Evolutionary conservation across 1,140 invertebrate genomes (phyloP).

Genomic region (Bathynomus jamesi): DNA sequence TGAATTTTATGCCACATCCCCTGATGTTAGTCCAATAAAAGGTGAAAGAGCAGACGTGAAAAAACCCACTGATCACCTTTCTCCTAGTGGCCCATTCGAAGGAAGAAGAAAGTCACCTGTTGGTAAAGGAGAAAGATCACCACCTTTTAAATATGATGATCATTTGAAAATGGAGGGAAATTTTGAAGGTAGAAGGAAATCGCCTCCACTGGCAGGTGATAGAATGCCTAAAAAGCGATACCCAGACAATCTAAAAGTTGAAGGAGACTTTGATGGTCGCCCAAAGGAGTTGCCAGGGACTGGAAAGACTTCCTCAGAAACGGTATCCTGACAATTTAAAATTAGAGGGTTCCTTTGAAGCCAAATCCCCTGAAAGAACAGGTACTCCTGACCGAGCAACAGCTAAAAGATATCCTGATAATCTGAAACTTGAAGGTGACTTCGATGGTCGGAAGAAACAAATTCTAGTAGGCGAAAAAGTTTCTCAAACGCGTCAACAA

Average conservation of each 20-base stretch:
- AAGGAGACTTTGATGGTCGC: constrained; percentile 38
- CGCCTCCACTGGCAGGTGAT: constrained; percentile 39
- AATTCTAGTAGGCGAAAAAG: too few relatives aligned
- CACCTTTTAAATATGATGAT: constrained; percentile 35
- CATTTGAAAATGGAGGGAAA: constrained; percentile 40
- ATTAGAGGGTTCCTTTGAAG: constrained; percentile 41
- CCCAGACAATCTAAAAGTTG: constrained; percentile 40
- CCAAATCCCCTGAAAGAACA: constrained; percentile 44
- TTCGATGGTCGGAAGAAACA: too few relatives aligned
- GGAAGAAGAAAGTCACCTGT: constrained; percentile 38
- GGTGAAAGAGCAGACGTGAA: constrained; percentile 45
- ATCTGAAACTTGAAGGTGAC: constrained; percentile 48
- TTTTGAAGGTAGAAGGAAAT: constrained; percentile 18
- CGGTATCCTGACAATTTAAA: constrained; percentile 38
- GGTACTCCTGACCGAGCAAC: constrained; percentile 29
- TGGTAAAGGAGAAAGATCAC: constrained; percentile 42
- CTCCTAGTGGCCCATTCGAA: constrained; percentile 51
- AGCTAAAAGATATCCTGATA: constrained; percentile 44
- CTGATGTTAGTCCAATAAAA: constrained; percentile 34
- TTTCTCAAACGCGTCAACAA: too few relatives aligned
- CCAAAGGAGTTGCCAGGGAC: constrained; percentile 44
- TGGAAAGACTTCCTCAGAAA: constrained; percentile 31
- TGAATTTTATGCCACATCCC: constrained; percentile 39
- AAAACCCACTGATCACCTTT: constrained; percentile 45
- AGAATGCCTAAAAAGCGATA: constrained; percentile 33